Evolutionary conservation across 2,797 vertebrate genomes (phyloP).

Genomic region (Prunella strophiata): DNA sequence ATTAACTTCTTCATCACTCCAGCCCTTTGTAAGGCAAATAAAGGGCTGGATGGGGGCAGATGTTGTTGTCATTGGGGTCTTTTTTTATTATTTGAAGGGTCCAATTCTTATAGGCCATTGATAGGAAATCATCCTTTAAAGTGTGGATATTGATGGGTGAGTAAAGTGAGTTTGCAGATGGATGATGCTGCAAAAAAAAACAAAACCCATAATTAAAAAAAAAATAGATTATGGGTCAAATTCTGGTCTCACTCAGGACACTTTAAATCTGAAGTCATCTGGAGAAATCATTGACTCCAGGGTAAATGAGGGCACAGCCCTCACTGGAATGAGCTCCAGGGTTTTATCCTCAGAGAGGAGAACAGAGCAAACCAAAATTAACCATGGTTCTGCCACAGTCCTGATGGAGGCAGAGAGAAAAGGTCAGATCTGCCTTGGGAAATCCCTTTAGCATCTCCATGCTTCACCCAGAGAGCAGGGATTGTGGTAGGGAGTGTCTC

Average conservation of each 20-base stretch:
- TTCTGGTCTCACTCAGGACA: background rate
- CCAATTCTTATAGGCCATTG: conserved; percentile 27
- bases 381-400: background rate
- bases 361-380: background rate
- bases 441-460: background rate
- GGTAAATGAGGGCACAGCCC: background rate
- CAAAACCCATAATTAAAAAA: background rate
- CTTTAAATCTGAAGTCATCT: background rate
- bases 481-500: background rate
- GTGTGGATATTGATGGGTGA: conserved; percentile 21
- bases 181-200: background rate
- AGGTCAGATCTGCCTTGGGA: background rate
- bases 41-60: conserved; percentile 3
- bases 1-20: conserved; percentile 37
- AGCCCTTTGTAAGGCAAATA: conserved; percentile 21
- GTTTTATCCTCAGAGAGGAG: background rate
- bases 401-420: background rate
- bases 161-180: background rate
- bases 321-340: background rate
- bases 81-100: conserved; percentile 38
- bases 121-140: conserved; percentile 23
- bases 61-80: conserved; percentile 26
- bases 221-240: background rate
- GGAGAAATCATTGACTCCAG: background rate
- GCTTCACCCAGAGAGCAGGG: background rate